Evolutionary conservation across 2,113 vertebrate genomes (phyloP).

Genomic region (Xiphophorus maculatus): DNA sequence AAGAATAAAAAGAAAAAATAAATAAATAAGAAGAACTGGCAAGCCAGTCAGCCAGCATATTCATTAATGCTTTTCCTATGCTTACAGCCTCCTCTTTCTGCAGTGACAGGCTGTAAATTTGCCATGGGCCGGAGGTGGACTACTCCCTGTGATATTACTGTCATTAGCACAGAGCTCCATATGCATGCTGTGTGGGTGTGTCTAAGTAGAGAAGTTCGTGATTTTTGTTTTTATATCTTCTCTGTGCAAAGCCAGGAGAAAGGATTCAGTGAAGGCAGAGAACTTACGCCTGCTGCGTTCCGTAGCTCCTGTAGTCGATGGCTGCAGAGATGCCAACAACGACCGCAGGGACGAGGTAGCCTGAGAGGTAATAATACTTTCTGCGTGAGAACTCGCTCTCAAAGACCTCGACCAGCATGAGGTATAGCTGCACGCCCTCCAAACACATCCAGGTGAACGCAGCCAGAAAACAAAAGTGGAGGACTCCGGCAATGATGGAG

Average conservation of each 20-base stretch:
- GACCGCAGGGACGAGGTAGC: slow-evolving; percentile 93
- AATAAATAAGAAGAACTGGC: slow-evolving; percentile 43
- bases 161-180: slow-evolving; percentile 58
- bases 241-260: background rate
- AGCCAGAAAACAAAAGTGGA: slow-evolving; percentile 98
- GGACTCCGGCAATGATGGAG: slow-evolving; percentile 92
- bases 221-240: slow-evolving; percentile 2
- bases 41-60: slow-evolving; percentile 49
- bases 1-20: slow-evolving; percentile 57
- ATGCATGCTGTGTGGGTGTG: slow-evolving; percentile 24
- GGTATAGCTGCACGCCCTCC: slow-evolving; percentile 97
- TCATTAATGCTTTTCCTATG: slow-evolving; percentile 66
- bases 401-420: slow-evolving; percentile 98
- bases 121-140: slow-evolving; percentile 46
- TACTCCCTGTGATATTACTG: slow-evolving; percentile 60
- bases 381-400: slow-evolving; percentile 98
- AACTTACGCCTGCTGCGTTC: slow-evolving; percentile 95
- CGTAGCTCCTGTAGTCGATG: slow-evolving; percentile 97
- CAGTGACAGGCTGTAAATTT: slow-evolving; percentile 67
- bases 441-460: slow-evolving; percentile 99
- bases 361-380: slow-evolving; percentile 95
- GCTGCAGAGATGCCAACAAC: slow-evolving; percentile 96
- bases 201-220: slow-evolving; percentile 4
- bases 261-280: slow-evolving; percentile 44
- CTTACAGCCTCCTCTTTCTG: slow-evolving; percentile 45